Evolutionary conservation across 2,797 vertebrate genomes (phyloP).

Genomic region (Sylvia borin): DNA sequence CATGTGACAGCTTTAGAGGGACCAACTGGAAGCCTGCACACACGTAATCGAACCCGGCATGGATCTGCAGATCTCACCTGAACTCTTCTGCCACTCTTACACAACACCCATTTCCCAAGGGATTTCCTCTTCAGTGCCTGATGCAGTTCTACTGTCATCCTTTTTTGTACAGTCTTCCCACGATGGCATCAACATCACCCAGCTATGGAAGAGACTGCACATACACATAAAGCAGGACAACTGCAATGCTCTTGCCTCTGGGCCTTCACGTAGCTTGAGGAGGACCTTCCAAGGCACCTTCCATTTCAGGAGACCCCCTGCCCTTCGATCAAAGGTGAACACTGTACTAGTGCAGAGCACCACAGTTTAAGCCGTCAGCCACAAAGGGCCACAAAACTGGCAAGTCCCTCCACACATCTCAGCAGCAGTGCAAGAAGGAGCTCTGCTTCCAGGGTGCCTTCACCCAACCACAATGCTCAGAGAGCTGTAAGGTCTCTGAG

Average conservation of each 20-base stretch:
- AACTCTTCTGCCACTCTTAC: neutral
- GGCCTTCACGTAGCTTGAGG: neutral
- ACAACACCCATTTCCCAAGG: neutral
- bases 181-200: fast-evolving
- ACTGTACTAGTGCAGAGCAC: neutral
- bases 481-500: neutral
- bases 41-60: fast-evolving
- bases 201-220: neutral
- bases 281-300: neutral
- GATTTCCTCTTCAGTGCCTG: neutral
- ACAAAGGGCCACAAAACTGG: neutral
- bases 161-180: neutral
- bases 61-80: neutral
- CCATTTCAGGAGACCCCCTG: neutral
- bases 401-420: neutral
- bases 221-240: neutral
- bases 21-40: conserved; percentile 11
- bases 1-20: neutral
- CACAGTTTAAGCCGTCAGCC: neutral
- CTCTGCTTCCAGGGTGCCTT: neutral
- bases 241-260: neutral
- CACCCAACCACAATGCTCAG: fast-evolving
- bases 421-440: neutral
- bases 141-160: neutral
- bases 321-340: neutral